Conservation (phyloP, 2,888 invertebrate genomes). For the Asteroscopus sphinx region DNA sequence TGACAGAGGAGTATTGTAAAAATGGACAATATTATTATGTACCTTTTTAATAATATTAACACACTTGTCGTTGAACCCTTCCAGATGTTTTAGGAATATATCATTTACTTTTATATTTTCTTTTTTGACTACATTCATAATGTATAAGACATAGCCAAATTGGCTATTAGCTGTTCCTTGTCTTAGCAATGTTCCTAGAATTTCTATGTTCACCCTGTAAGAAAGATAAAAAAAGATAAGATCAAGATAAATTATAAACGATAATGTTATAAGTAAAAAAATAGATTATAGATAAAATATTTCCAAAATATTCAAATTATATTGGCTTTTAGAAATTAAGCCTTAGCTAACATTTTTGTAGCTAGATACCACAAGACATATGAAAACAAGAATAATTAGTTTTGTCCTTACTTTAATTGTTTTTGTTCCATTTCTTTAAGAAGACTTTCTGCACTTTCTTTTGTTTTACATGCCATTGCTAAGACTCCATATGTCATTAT, state of each 20-base stretch:
- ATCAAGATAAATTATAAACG: no score
- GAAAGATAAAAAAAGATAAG: conserved; percentile 49
- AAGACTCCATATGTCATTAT: conserved; percentile 96
- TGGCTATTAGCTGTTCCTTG: conserved; percentile 90
- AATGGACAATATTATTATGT: no score
- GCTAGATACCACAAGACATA: background rate
- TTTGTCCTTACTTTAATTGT: conserved; percentile 89
- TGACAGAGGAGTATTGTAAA: no score
- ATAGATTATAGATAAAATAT: background rate
- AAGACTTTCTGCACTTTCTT: conserved; percentile 91
- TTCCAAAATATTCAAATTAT: no score
- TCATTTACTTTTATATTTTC: conserved; percentile 91
- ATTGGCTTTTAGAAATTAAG: no score
- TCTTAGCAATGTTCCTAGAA: conserved; percentile 93
- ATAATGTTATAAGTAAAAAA: no score
- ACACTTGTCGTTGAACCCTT: conserved; percentile 90
- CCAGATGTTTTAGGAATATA: conserved; percentile 90
- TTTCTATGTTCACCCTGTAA: conserved; percentile 92
- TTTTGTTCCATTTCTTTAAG: conserved; percentile 92
- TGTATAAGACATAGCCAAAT: conserved; percentile 92
- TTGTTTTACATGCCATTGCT: conserved; percentile 93
- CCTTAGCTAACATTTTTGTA: no score
- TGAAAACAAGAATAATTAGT: background rate
- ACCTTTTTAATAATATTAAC: conserved; percentile 84
- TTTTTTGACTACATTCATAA: conserved; percentile 91